Evolutionary conservation across 2,113 vertebrate genomes (phyloP).

Genomic region (Porphyrio hochstetteri): DNA sequence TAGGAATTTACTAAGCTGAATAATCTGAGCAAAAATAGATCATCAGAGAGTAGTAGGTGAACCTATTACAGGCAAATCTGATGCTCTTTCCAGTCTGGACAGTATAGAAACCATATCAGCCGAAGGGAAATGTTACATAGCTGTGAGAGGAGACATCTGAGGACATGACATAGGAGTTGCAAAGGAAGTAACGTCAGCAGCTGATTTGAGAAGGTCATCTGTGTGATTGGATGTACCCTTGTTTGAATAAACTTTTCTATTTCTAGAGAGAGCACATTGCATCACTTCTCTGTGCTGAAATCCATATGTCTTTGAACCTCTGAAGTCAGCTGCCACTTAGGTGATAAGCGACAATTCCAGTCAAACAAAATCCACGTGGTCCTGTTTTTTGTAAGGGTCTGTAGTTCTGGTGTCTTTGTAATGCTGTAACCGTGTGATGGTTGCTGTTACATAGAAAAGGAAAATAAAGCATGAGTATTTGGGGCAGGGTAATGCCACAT

Average conservation of each 20-base stretch:
- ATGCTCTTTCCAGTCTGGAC: background rate
- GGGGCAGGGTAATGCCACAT: background rate
- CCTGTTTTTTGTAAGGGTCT: background rate
- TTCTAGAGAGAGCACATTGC: background rate
- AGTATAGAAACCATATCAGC: background rate
- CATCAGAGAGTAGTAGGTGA: background rate
- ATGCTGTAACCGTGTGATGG: background rate
- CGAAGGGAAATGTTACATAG: background rate
- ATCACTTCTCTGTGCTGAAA: background rate
- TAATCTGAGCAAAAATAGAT: conserved; percentile 34
- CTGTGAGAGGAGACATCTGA: background rate
- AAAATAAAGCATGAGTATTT: background rate
- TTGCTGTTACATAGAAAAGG: background rate
- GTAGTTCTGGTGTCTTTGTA: background rate
- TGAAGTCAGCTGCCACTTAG: background rate
- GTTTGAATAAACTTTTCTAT: background rate
- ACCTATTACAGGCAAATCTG: background rate
- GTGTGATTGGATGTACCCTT: background rate
- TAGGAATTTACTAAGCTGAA: background rate
- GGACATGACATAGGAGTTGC: background rate
- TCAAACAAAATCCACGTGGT: background rate
- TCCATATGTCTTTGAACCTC: background rate
- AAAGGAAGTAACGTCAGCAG: background rate
- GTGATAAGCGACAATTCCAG: background rate
- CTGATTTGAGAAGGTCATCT: background rate